Percentiles rank a stretch among this genome's conserved stretches.
Evolutionary conservation across 2,888 invertebrate species (phyloP).

Genomic region (Baronia brevicornis): DNA sequence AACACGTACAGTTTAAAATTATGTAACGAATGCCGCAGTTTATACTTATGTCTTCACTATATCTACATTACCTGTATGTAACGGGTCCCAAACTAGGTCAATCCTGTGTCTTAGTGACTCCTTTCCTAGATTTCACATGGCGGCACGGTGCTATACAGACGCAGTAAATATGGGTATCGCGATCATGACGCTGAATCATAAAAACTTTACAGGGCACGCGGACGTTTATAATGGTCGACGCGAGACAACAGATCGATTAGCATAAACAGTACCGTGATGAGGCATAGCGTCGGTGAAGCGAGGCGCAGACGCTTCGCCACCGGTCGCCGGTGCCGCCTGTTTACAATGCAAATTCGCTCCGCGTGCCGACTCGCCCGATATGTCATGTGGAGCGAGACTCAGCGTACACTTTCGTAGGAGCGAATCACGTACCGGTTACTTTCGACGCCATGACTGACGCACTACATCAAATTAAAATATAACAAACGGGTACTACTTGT

Average conservation of each 20-base stretch:
- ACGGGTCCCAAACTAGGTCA: too few species aligned
- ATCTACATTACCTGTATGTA: too few species aligned
- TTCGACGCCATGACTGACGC: slow-evolving; percentile 35
- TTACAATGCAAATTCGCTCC: slow-evolving; percentile 46
- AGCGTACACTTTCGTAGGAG: slow-evolving; percentile 58
- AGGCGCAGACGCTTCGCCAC: slow-evolving; percentile 21
- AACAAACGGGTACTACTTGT: neutral
- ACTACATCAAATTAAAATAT: neutral
- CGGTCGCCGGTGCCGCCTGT: slow-evolving; percentile 33
- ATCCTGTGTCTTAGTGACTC: too few species aligned
- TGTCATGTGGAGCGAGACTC: slow-evolving; percentile 69
- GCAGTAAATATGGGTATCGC: too few species aligned
- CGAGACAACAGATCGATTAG: slow-evolving; percentile 20
- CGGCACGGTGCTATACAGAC: too few species aligned
- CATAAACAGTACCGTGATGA: slow-evolving; percentile 26
- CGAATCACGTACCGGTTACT: slow-evolving; percentile 43
- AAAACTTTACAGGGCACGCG: slow-evolving; percentile 10
- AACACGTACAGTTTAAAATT: too few species aligned
- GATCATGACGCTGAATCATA: slow-evolving; percentile 2
- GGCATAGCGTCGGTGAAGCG: slow-evolving; percentile 34
- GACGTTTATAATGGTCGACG: slow-evolving; percentile 17
- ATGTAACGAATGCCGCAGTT: too few species aligned
- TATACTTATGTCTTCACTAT: too few species aligned
- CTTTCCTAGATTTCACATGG: too few species aligned
- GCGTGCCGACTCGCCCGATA: slow-evolving; percentile 47